These are phyloP conservation scores for Heterotilapia buettikoferi DNA, from an alignment of 2,113 vertebrate species.

Conservation along the genomic window DNA sequence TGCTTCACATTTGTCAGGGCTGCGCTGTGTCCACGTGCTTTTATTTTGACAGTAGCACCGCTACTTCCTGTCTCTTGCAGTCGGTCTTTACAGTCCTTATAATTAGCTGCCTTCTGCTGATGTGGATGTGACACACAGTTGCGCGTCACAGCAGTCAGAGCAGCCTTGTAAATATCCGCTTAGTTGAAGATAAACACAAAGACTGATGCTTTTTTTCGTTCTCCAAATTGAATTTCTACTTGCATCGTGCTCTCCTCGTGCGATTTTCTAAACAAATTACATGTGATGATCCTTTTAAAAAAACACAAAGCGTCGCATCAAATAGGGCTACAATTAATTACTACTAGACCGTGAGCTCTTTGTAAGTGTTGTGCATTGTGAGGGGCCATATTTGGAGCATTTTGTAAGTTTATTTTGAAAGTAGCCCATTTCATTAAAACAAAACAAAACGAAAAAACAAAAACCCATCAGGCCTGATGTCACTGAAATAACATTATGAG, in stretches of 20 bases:
- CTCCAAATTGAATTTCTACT: not conserved
- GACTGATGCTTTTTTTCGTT: rapidly evolving
- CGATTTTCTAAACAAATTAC: not conserved
- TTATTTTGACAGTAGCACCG: not conserved
- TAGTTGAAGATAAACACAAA: not conserved
- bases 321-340: not conserved
- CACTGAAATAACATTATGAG: not conserved
- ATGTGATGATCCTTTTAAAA: not conserved
- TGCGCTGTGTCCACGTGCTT: not conserved
- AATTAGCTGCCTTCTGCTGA: not conserved
- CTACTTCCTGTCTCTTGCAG: not conserved
- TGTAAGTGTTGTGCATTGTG: not conserved
- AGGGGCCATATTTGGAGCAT: not conserved
- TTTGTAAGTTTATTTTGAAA: not conserved
- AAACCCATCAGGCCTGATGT: not conserved
- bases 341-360: not conserved
- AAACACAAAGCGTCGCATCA: not conserved
- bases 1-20: not conserved
- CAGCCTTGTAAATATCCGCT: not conserved
- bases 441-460: rapidly evolving
- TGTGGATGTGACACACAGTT: not conserved
- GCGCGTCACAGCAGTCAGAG: not conserved
- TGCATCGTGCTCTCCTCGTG: rapidly evolving
- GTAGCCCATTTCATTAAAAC: not conserved
- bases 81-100: not conserved